These are phyloP conservation scores for Pheosia tremula DNA, from an alignment of 2,888 invertebrate species.

Conservation along the genomic window DNA sequence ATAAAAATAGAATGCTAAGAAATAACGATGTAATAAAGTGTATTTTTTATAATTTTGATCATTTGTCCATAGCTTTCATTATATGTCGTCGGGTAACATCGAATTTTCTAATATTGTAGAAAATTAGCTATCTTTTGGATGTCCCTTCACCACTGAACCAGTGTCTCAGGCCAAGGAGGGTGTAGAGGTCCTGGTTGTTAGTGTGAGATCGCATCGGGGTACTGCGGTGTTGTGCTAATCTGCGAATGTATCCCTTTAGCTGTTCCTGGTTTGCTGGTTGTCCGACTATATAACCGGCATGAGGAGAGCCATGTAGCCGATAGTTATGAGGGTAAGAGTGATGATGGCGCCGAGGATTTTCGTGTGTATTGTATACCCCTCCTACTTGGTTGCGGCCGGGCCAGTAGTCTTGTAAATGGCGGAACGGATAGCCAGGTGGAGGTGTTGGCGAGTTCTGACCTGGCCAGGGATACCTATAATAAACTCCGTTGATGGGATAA, in stretches of 20 bases:
- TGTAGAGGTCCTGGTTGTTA: conserved; percentile 74
- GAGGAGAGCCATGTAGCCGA: conserved; percentile 62
- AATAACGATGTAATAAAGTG: conserved; percentile 25
- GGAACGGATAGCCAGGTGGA: conserved; percentile 75
- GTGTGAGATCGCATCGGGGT: conserved; percentile 58
- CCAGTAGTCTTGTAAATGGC: conserved; percentile 79
- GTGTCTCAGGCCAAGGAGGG: conserved; percentile 75
- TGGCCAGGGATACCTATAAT: conserved; percentile 74
- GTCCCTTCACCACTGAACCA: conserved; percentile 79
- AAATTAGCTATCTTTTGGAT: conserved; percentile 76
- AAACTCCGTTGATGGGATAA: conserved; percentile 57
- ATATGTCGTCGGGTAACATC: conserved; percentile 83
- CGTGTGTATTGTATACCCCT: conserved; percentile 72
- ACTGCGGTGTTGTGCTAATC: conserved; percentile 56
- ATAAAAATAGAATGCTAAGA: conserved; percentile 22
- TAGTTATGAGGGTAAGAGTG: conserved; percentile 74
- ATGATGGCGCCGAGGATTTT: conserved; percentile 76
- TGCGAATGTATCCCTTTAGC: conserved; percentile 61
- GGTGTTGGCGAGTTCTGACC: conserved; percentile 68
- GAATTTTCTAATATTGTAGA: conserved; percentile 63
- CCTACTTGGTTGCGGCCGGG: conserved; percentile 67
- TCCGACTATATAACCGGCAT: conserved; percentile 48
- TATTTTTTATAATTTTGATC: conserved; percentile 14
- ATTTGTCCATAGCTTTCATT: conserved; percentile 78
- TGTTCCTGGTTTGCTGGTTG: conserved; percentile 60